These are phyloP conservation scores for Urosaurus nigricauda DNA, from an alignment of 2,797 vertebrate species.

Conservation along the genomic window DNA sequence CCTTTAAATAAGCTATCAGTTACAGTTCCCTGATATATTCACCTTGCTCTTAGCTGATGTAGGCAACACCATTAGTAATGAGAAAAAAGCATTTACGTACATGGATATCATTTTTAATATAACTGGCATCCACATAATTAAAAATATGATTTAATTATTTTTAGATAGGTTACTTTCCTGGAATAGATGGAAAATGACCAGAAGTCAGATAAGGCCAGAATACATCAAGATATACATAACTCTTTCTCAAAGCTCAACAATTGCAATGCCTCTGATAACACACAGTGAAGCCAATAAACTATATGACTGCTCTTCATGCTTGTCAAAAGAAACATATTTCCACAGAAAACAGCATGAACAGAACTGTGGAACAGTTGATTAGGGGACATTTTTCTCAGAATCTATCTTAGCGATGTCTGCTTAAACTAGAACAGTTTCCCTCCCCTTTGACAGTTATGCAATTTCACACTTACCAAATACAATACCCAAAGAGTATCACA, in stretches of 20 bases:
- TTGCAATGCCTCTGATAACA: constrained; percentile 51
- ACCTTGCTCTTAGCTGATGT: too few relatives aligned
- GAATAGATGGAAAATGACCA: constrained; percentile 11
- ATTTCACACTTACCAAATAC: constrained; percentile 65
- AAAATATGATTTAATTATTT: not conserved
- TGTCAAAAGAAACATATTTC: constrained; percentile 58
- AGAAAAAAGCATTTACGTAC: not conserved
- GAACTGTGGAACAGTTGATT: constrained; percentile 62
- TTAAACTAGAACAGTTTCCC: constrained; percentile 46
- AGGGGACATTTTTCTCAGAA: constrained; percentile 58
- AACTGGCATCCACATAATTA: constrained; percentile 27
- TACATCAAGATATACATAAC: constrained; percentile 49
- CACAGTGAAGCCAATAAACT: constrained; percentile 51
- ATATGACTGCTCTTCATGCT: constrained; percentile 61
- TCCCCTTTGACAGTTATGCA: constrained; percentile 33
- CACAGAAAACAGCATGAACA: constrained; percentile 57
- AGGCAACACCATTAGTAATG: too few relatives aligned
- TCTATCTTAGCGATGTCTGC: constrained; percentile 50
- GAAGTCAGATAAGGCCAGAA: constrained; percentile 35
- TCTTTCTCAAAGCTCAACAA: constrained; percentile 52
- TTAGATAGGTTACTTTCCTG: constrained; percentile 3
- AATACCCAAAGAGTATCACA: constrained; percentile 43
- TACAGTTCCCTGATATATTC: too few relatives aligned
- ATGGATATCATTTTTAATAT: not conserved
- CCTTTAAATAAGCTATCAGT: too few relatives aligned